Conservation (phyloP, 2,797 vertebrate genomes). For the Prionace glauca region DNA sequence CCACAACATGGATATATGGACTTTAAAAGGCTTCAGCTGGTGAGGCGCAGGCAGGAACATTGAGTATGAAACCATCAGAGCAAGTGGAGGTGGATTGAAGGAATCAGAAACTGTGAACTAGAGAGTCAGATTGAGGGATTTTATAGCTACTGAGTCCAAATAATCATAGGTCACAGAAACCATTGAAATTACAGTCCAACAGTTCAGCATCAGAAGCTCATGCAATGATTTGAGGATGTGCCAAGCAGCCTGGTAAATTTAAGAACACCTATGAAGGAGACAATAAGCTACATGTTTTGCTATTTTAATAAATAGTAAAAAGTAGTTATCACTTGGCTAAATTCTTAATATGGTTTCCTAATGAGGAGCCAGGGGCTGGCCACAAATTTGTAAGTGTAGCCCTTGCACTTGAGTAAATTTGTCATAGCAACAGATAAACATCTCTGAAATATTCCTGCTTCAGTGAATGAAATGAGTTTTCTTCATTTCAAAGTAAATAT, state of each 20-base stretch:
- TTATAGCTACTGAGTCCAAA: neutral
- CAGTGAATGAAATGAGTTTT: neutral
- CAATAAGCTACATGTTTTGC: neutral
- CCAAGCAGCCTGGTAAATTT: neutral
- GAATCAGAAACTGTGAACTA: neutral
- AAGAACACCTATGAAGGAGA: neutral
- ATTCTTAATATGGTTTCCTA: neutral
- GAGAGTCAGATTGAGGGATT: neutral
- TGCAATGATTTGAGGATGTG: neutral
- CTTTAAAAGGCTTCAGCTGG: neutral
- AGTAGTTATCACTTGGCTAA: neutral
- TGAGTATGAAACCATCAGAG: neutral
- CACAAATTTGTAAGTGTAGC: neutral
- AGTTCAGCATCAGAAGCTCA: neutral
- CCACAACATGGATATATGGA: neutral
- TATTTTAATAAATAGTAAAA: neutral
- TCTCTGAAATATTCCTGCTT: neutral
- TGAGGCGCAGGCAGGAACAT: neutral
- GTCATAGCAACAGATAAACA: neutral
- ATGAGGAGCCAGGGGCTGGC: neutral
- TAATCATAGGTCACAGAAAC: neutral
- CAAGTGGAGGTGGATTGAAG: neutral
- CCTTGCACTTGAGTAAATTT: neutral
- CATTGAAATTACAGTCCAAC: neutral
- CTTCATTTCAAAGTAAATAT: neutral